Conservation (phyloP, 2,113 vertebrate species). For the Cryptoleucopteryx plumbea region DNA sequence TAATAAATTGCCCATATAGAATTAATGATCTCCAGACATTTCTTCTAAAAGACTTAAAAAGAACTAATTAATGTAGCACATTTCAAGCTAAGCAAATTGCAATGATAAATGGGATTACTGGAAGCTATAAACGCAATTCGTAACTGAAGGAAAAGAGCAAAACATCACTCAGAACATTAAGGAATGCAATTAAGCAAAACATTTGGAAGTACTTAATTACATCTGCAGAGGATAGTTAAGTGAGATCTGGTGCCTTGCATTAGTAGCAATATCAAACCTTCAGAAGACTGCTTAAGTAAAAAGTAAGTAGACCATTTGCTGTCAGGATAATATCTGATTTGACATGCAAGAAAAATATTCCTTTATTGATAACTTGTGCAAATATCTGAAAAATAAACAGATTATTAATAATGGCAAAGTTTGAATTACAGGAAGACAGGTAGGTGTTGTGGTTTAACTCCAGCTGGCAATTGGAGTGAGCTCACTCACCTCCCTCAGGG, state of each 20-base stretch:
- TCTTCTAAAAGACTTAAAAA: constrained; percentile 60
- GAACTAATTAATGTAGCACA: constrained; percentile 65
- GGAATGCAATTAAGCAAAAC: constrained; percentile 65
- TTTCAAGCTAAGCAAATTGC: constrained; percentile 66
- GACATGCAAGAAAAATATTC: background rate
- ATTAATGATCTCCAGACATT: constrained; percentile 63
- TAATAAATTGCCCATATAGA: constrained; percentile 63
- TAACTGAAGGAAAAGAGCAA: constrained; percentile 59
- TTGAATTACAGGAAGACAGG: background rate
- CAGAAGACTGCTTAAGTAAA: background rate
- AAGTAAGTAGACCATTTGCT: background rate
- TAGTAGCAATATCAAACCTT: constrained; percentile 3
- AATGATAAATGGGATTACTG: constrained; percentile 64
- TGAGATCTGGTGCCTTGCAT: constrained; percentile 24
- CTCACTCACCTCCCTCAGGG: no score
- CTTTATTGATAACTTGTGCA: background rate
- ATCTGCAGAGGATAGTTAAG: constrained; percentile 48
- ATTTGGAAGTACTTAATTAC: constrained; percentile 67
- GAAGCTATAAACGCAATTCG: constrained; percentile 49
- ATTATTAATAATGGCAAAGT: background rate
- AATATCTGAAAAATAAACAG: background rate
- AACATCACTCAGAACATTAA: constrained; percentile 65
- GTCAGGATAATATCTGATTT: background rate
- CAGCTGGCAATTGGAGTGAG: no score
- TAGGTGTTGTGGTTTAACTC: background rate